Base-by-base conservation (phyloP, 2,113 vertebrate species). In the Camelus bactrianus region DNA sequence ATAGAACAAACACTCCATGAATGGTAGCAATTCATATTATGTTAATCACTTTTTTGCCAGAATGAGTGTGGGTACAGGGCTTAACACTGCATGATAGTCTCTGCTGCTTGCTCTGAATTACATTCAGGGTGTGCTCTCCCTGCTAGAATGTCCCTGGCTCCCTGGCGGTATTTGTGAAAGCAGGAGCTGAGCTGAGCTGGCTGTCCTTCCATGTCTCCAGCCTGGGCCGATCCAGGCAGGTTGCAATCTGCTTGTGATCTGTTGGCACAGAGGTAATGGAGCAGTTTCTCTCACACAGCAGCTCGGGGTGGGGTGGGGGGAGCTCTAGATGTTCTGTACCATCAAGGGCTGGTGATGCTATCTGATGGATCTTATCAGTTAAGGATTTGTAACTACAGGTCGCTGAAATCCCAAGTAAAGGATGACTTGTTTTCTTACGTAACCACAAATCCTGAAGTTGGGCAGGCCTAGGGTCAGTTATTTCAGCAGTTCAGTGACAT, bases 51-150 rank as follows among this genome's bases (percentile, higher is more conserved):
- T 60, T 50, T 94, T 94, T 69, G 30, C 38, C 38, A 42, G 52
- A 75, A 30, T 19, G 58, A 69, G 16, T 1, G 0, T 19, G 17
- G 42, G 60, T 14, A 5, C n/a, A 65, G 75, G 62, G 35, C 77
- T 56, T 54, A 15, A 46, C 52, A 52, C 3, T 17, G 28, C n/a
- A 26, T 2, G 13, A 20, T 0, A 0, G 73, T 60, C 65, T 54
- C 58, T 32, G 42, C n/a, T 24, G 50, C 15, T 60, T 4, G 2
- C 17, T 54, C 30, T 0, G 30, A 35, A n/a, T 62, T 17, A n/a
- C 46, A 19, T 35, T 32, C 32, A 50, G 60, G 42, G 42, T 4
- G 32, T 14, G 19, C 73, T 17, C 32, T 60, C 16, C 38, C 5
- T 26, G 73, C 46, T 42, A 38, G 65, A 35, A 28, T 7, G 22